phyloP scores from a whole-genome alignment of 2,888 invertebrate species.

The Drosophila nigricruria region DNA sequence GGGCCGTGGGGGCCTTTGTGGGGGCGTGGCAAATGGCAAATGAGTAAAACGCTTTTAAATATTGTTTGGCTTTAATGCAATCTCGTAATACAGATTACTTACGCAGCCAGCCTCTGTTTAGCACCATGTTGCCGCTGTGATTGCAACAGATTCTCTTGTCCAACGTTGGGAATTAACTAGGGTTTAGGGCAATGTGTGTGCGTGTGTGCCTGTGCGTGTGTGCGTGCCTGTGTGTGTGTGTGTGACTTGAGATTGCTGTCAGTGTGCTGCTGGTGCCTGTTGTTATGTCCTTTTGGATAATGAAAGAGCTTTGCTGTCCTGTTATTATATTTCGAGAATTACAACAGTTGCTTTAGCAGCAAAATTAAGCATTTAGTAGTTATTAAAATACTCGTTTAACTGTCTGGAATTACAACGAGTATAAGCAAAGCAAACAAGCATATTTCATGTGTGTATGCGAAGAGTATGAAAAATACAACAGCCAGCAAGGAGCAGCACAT shows the following conservation, averaged over 20 bases:
- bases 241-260: constrained; percentile 37
- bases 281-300: constrained; percentile 58
- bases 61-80: constrained; percentile 68
- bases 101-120: constrained; percentile 44
- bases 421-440: neutral
- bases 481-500: neutral
- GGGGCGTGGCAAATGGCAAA: constrained; percentile 35
- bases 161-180: constrained; percentile 41
- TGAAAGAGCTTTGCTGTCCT: constrained; percentile 47
- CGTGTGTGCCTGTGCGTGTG: constrained; percentile 6
- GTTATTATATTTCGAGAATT: constrained; percentile 27
- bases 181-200: constrained; percentile 27
- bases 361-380: constrained; percentile 21
- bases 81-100: constrained; percentile 56
- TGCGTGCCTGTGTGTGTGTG: constrained; percentile 13
- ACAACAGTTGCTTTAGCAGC: constrained; percentile 3
- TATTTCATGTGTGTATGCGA: neutral
- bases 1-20: neutral
- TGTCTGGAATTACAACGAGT: neutral
- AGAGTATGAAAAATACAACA: neutral
- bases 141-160: constrained; percentile 67
- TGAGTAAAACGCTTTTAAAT: constrained; percentile 66
- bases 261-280: constrained; percentile 29
- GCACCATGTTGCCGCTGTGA: constrained; percentile 34
- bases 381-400: constrained; percentile 5